These are phyloP conservation scores for Proteles cristata DNA, from an alignment of 2,113 vertebrate species.

Conservation along the genomic window DNA sequence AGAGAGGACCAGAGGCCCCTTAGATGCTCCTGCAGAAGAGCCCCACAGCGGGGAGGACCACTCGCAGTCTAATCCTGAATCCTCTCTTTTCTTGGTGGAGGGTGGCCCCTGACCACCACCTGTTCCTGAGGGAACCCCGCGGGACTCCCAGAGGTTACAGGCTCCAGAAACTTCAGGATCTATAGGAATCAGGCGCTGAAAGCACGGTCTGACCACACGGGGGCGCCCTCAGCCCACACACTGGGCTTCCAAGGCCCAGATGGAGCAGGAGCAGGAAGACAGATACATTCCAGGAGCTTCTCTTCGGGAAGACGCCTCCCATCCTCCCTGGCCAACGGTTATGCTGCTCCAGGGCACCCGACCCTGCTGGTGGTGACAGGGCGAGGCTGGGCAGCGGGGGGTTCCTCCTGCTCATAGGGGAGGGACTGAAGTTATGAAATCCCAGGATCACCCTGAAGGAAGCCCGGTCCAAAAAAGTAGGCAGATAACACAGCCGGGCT, in stretches of 20 bases:
- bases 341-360: fast-evolving
- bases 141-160: neutral
- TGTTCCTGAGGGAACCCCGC: too few relatives aligned
- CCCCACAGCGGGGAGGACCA: neutral
- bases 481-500: too few relatives aligned
- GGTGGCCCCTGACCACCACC: neutral
- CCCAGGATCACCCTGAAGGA: neutral
- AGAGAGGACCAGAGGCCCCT: neutral
- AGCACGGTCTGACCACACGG: neutral
- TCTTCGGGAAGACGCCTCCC: neutral
- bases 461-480: neutral
- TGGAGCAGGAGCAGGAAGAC: neutral
- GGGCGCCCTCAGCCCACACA: slow-evolving; percentile 24
- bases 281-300: too few relatives aligned
- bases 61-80: neutral
- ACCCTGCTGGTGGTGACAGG: neutral
- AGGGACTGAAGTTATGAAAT: neutral
- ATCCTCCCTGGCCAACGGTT: fast-evolving
- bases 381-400: neutral
- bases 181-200: neutral
- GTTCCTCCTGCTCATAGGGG: neutral
- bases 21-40: neutral
- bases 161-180: neutral
- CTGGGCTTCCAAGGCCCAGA: neutral
- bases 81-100: neutral